A percentile compares a stretch with the other conserved stretches of the same genome.
These are phyloP conservation scores for Heliconius eleuchia DNA, from an alignment of 1,140 invertebrate genomes.

Conservation along the genomic window DNA sequence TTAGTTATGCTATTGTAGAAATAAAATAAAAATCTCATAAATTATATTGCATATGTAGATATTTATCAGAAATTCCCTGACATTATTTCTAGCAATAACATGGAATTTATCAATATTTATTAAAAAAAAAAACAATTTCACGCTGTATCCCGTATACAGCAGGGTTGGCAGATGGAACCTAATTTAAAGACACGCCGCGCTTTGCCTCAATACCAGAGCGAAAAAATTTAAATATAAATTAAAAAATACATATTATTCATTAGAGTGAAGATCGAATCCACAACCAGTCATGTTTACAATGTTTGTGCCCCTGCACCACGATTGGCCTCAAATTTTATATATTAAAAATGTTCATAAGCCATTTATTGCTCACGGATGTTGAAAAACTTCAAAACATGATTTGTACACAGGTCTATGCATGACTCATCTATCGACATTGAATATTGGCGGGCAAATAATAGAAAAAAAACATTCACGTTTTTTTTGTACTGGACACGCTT, in stretches of 20 bases:
- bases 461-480: constrained; percentile 38
- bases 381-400: constrained; percentile 38
- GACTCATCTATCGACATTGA: constrained; percentile 40
- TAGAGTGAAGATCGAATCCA: too few relatives aligned
- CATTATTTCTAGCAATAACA: background rate
- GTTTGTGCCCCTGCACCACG: too few relatives aligned
- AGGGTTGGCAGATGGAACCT: too few relatives aligned
- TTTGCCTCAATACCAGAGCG: too few relatives aligned
- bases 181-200: too few relatives aligned
- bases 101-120: background rate
- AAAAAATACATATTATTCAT: too few relatives aligned
- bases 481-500: constrained; percentile 29
- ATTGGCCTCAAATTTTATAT: background rate
- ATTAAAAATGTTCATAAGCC: background rate
- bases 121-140: too few relatives aligned
- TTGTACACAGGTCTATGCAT: constrained; percentile 42
- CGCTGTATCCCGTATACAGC: too few relatives aligned
- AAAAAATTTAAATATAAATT: too few relatives aligned
- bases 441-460: constrained; percentile 34
- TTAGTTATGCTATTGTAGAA: background rate
- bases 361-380: constrained; percentile 42
- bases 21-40: too few relatives aligned
- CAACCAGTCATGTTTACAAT: too few relatives aligned
- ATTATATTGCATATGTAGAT: too few relatives aligned
- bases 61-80: background rate